Conservation (phyloP, 2,888 invertebrate genomes). For the Agrilus mali region DNA sequence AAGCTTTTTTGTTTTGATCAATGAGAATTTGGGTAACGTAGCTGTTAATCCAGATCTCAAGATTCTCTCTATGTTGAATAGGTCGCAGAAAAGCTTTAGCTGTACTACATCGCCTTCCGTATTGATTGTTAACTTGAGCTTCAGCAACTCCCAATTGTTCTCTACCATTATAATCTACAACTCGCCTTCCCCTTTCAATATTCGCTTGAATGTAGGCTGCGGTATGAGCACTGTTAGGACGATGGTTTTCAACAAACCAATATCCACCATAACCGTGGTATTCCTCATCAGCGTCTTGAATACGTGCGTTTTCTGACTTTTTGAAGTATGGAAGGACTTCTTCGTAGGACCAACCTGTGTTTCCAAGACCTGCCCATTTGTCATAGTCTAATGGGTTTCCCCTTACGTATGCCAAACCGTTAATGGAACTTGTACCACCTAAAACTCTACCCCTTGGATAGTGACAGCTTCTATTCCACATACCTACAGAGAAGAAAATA, state of each 20-base stretch:
- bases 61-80: constrained; percentile 37
- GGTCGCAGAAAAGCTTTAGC: constrained; percentile 48
- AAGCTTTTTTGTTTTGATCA: constrained; percentile 36
- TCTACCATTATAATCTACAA: constrained; percentile 51
- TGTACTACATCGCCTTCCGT: constrained; percentile 46
- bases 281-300: constrained; percentile 41
- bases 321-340: constrained; percentile 26
- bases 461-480: constrained; percentile 11
- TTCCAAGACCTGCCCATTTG: constrained; percentile 16
- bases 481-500: constrained; percentile 10
- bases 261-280: constrained; percentile 54
- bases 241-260: constrained; percentile 49
- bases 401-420: constrained; percentile 14
- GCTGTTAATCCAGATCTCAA: constrained; percentile 43
- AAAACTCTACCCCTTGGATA: constrained; percentile 14
- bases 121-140: constrained; percentile 45
- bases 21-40: constrained; percentile 44
- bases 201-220: constrained; percentile 52
- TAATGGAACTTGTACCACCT: constrained; percentile 15
- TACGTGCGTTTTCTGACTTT: constrained; percentile 21
- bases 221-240: constrained; percentile 41
- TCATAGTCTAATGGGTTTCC: constrained; percentile 15
- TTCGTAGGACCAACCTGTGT: constrained; percentile 34
- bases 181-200: constrained; percentile 50
- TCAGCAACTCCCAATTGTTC: constrained; percentile 48